Base-by-base conservation (phyloP, 2,888 invertebrate species). In the Xylota segnis region DNA sequence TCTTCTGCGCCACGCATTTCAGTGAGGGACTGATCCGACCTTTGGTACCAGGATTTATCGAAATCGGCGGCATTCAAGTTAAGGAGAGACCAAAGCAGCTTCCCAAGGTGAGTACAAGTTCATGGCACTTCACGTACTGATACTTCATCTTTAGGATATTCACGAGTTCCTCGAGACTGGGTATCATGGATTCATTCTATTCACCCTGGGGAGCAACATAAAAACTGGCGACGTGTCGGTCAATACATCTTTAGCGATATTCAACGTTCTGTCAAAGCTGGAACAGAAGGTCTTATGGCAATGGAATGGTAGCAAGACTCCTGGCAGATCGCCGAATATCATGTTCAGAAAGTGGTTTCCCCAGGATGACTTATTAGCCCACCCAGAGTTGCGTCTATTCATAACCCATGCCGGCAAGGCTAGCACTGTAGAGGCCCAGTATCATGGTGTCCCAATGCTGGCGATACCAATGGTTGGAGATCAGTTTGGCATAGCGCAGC, bases 341-440 rank as follows among this genome's bases (percentile, higher is more conserved):
- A 91, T 93, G 65, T 91, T 94, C 5, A 91, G 92, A 43, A 94
- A 94, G 83, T 96, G 95, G 96, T 89, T 95, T 14, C 95, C 96
- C 0, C 96, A 96, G 89, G 93, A 93, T 61, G 94, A 94, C 87
- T 93, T 95, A 56, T 90, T 95, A 91, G 94, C 93, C 0, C 94
- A 94, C 90, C 93, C 93, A 0, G 94, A 94, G 65, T 89, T 93
- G 3, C 93, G 93, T 89, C 89, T 94, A 0, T 95, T 95, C 87
- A 93, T 95, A 88, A 93, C 94, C 0, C 95, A 95, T 88, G 95
- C 95, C 0, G 95, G 95, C 6, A 92, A 94, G 83, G 94, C 95
- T 86, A 94, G 95, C 59, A 93, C 94, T 2, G 93, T 94, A 88
- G 95, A 95, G 90, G 93, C 95, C 0, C 92, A 93, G 56, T 94